These are phyloP conservation scores for Sandelia bainsii DNA, from an alignment of 2,797 vertebrate genomes.

Conservation along the genomic window DNA sequence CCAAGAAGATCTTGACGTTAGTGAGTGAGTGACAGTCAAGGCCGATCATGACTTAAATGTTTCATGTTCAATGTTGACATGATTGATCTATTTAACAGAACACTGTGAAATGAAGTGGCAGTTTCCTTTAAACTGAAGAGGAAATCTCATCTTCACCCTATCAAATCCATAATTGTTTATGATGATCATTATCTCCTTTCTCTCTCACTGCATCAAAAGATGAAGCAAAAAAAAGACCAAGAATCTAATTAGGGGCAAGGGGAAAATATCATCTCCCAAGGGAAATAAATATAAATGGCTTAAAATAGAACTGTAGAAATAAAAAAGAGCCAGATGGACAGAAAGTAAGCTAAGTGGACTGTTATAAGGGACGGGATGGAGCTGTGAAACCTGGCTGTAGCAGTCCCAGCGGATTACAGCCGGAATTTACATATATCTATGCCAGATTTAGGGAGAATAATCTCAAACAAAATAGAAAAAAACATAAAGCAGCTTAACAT, in stretches of 20 bases:
- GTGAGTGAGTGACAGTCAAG: too few relatives aligned
- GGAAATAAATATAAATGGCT: neutral
- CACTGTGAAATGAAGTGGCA: too few relatives aligned
- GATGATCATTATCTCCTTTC: too few relatives aligned
- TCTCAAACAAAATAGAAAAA: constrained; percentile 31
- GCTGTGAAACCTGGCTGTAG: constrained; percentile 30
- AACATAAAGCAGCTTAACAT: constrained; percentile 51
- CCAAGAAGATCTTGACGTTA: too few relatives aligned
- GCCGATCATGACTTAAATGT: too few relatives aligned
- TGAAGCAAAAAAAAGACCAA: neutral
- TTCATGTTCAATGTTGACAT: too few relatives aligned
- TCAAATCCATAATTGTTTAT: too few relatives aligned
- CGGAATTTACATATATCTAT: constrained; percentile 40
- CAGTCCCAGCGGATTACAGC: constrained; percentile 42
- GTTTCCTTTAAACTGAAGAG: too few relatives aligned
- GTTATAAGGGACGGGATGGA: neutral
- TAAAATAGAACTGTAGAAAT: constrained; percentile 5
- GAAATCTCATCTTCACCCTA: too few relatives aligned
- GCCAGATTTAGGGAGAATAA: constrained; percentile 57
- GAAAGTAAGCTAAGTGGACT: constrained; percentile 40
- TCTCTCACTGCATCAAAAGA: neutral
- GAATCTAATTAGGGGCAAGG: neutral
- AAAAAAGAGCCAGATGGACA: constrained; percentile 47
- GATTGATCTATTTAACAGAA: too few relatives aligned
- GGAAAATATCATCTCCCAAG: neutral